phyloP scores from a whole-genome alignment of 2,113 vertebrate genomes.

The Rostratula benghalensis region DNA sequence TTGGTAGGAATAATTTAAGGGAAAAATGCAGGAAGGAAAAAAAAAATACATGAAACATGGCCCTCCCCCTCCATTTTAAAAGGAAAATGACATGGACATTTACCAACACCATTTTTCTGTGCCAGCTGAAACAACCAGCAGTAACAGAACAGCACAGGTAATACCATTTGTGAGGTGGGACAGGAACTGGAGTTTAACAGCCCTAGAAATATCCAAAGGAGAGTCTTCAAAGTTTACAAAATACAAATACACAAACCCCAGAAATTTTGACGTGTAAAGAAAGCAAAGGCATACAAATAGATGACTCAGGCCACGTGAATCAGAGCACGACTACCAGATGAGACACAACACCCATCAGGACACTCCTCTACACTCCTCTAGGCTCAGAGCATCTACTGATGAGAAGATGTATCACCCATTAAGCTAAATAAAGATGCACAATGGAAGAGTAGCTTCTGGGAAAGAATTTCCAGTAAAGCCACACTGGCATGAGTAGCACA shows the following conservation, averaged over 20 bases:
- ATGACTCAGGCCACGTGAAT: not conserved
- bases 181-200: not conserved
- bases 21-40: not conserved
- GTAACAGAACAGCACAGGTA: not conserved
- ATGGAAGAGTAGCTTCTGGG: not conserved
- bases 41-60: not conserved
- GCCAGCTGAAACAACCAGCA: not conserved
- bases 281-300: not conserved
- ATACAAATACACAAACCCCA: not conserved
- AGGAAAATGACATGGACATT: not conserved
- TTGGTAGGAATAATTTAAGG: not conserved
- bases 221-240: not conserved
- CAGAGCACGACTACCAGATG: not conserved
- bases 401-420: not conserved
- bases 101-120: not conserved
- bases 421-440: not conserved
- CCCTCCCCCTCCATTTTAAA: not conserved
- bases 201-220: not conserved
- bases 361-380: not conserved
- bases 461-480: conserved; percentile 6
- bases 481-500: not conserved
- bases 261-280: not conserved
- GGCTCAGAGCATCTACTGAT: not conserved
- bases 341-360: not conserved
- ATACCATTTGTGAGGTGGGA: not conserved